These are phyloP conservation scores for Vespertilio murinus DNA, from an alignment of 2,797 vertebrate species.

Conservation along the genomic window DNA sequence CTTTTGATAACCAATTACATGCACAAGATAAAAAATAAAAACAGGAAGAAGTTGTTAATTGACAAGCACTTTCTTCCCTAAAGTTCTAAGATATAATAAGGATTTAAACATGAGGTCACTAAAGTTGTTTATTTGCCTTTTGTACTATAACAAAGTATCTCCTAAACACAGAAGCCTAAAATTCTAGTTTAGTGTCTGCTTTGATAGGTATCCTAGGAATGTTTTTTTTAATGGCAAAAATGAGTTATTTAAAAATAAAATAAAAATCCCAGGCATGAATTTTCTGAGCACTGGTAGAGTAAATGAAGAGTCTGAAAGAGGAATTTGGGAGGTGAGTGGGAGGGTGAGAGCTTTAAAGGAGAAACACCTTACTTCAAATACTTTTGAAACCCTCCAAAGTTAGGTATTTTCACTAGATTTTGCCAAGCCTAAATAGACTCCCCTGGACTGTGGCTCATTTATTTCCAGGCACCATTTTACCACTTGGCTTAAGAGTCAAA, in stretches of 20 bases:
- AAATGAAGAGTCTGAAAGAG: background rate
- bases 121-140: background rate
- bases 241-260: slow-evolving; percentile 44
- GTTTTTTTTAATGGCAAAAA: background rate
- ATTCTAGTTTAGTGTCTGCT: background rate
- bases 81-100: background rate
- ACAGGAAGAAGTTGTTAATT: background rate
- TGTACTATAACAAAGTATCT: background rate
- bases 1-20: background rate
- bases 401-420: slow-evolving; percentile 33
- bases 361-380: background rate
- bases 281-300: background rate
- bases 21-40: background rate
- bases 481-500: slow-evolving; percentile 34
- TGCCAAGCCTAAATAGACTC: background rate
- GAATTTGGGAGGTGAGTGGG: background rate
- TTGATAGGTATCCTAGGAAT: background rate
- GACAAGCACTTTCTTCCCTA: slow-evolving; percentile 6
- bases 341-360: background rate
- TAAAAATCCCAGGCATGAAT: background rate
- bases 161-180: background rate
- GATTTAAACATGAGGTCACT: background rate
- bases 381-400: background rate
- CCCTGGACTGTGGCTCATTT: slow-evolving; percentile 19
- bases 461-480: slow-evolving; percentile 37